Percentiles rank a stretch among this genome's conserved stretches.
phyloP scores from a whole-genome alignment of 2,888 invertebrate species.

The Eupithecia subumbrata region DNA sequence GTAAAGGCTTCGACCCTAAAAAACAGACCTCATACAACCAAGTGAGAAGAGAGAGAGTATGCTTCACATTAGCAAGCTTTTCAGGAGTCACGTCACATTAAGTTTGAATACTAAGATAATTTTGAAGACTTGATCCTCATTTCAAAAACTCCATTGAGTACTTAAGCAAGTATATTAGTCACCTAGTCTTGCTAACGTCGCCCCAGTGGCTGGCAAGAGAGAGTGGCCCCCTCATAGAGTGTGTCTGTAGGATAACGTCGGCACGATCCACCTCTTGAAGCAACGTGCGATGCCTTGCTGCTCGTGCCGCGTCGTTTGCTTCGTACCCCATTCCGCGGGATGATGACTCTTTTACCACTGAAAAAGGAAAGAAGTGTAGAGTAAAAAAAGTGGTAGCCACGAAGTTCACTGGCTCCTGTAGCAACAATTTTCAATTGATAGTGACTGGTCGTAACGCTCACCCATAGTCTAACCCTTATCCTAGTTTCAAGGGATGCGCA shows the following conservation, averaged over 20 bases:
- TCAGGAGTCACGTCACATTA: not conserved
- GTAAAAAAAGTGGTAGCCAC: no score
- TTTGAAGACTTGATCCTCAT: not conserved
- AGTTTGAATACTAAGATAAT: not conserved
- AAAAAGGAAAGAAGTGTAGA: not conserved
- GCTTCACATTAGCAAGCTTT: not conserved
- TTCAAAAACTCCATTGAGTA: not conserved
- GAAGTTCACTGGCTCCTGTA: not conserved
- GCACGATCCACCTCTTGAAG: conserved; percentile 87
- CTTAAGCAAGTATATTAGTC: conserved; percentile 23
- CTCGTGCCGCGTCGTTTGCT: conserved; percentile 85
- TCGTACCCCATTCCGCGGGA: conserved; percentile 66
- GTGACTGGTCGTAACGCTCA: not conserved
- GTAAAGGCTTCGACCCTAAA: no score
- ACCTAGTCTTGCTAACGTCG: conserved; percentile 85
- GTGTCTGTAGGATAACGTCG: conserved; percentile 87
- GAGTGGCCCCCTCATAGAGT: conserved; percentile 83
- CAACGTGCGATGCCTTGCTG: conserved; percentile 85
- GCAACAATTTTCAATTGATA: not conserved
- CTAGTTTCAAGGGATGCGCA: not conserved
- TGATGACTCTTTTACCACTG: conserved; percentile 53
- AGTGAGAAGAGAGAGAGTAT: not conserved
- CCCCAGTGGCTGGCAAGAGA: conserved; percentile 86
- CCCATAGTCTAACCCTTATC: not conserved
- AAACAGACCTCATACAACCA: no score